Evolutionary conservation across 37 sponge, comb jelly and placozoan genomes (phyloP), one percentile per base, ranked within the genome.

Genomic region (Crambe crambe): DNA sequence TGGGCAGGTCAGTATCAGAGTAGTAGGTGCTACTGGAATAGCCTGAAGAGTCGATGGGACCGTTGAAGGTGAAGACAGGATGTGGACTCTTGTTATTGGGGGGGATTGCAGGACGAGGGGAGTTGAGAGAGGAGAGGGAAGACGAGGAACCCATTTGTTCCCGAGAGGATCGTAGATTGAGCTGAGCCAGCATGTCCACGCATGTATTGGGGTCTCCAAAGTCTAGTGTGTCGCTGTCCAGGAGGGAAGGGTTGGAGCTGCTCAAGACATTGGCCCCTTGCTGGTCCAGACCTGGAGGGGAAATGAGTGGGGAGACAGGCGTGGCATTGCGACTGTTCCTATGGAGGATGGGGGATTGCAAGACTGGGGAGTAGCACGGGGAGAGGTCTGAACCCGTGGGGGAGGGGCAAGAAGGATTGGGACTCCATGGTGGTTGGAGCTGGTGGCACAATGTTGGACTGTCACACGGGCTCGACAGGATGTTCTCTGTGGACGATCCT

Each of bases 91-190:
- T 70, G 18, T 69, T 65, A 0, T 47, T 25, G 23, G 60, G 57
- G 64, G 42, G 18, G 35, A 42, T 47, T 26, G 38, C 21, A 26
- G 61, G 70, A 8, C 88, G 88, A 30, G 92, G 92, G 4, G 92
- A 92, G 74, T 92, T 92, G 83, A 92, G 83, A 17, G 92, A 92
- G 57, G 92, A 87, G 67, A 92, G 84, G 37, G 92, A 92, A 0
- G 92, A 92, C 29, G 88, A 87, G 12, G 78, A 76, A 8, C 92
- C 92, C 75, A 80, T 83, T 51, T 60, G 64, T 18, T 92, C 92
- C 38, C 84, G 74, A 15, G 82, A 70, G 23, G 86, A 29, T 0
- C 56, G 51, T 26, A 80, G 76, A 74, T 78, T 91, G 64, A 85
- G 73, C 25, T 72, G 68, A 41, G 80, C 73, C 41, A 78, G 74